Conservation (phyloP, 2,113 vertebrate genomes). For the Marmota monax region DNA sequence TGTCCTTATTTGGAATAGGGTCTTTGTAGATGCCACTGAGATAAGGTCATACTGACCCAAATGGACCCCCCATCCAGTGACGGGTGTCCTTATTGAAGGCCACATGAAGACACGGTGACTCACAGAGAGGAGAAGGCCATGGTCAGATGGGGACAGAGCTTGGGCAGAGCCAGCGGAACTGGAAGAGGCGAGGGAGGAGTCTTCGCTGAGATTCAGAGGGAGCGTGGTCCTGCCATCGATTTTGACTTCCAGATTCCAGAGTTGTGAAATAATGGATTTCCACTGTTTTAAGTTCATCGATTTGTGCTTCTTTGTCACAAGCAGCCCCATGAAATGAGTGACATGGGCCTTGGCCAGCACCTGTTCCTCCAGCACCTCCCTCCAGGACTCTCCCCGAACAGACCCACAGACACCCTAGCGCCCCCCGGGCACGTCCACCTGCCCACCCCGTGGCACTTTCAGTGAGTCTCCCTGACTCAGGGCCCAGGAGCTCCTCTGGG, state of each 20-base stretch:
- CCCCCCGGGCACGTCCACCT: rapidly evolving
- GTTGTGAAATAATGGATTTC: rapidly evolving
- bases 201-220: not conserved
- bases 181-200: not conserved
- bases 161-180: rapidly evolving
- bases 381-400: not conserved
- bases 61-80: rapidly evolving
- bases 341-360: not conserved
- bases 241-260: not conserved
- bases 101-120: rapidly evolving
- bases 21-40: too few species aligned
- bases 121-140: rapidly evolving
- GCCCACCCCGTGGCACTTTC: rapidly evolving
- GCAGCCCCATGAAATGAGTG: rapidly evolving
- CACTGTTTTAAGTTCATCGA: rapidly evolving
- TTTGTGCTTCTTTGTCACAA: rapidly evolving
- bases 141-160: rapidly evolving
- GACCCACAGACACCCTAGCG: rapidly evolving
- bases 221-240: rapidly evolving
- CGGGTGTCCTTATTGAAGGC: not conserved
- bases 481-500: rapidly evolving
- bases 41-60: not conserved
- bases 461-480: not conserved
- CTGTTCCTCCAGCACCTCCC: rapidly evolving
- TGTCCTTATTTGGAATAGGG: not conserved